Evolutionary conservation across 2,888 invertebrate genomes (phyloP).

Genomic region (Lasioglossum marginatum): DNA sequence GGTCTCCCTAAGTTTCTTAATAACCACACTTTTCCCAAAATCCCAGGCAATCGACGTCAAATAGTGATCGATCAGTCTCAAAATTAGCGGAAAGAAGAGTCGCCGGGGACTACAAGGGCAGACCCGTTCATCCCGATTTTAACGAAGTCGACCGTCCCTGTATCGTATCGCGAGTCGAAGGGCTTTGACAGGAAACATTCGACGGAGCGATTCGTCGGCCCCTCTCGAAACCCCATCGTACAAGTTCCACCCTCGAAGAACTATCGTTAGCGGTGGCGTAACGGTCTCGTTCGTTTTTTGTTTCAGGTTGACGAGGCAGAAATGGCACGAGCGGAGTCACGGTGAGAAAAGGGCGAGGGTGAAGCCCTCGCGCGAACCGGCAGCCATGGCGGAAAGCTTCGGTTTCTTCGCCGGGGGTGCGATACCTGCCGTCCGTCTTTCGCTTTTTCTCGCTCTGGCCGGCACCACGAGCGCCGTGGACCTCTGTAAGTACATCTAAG

Average conservation of each 20-base stretch:
- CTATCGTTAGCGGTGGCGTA: conserved; percentile 55
- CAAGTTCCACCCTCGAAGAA: neutral
- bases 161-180: conserved; percentile 31
- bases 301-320: conserved; percentile 77
- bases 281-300: conserved; percentile 62
- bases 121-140: neutral
- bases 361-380: conserved; percentile 79
- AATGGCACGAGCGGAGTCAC: conserved; percentile 77
- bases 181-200: conserved; percentile 40
- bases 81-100: neutral
- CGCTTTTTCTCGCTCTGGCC: conserved; percentile 70
- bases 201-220: conserved; percentile 41
- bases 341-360: conserved; percentile 81
- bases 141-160: conserved; percentile 48
- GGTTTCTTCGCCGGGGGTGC: conserved; percentile 77
- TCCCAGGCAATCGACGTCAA: neutral
- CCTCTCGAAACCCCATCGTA: conserved; percentile 21
- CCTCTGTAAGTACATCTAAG: conserved; percentile 76
- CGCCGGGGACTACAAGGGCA: neutral
- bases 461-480: conserved; percentile 77
- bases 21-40: neutral
- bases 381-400: conserved; percentile 79
- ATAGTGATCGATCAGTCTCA: neutral
- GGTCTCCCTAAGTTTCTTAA: too few species aligned
- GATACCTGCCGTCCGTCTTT: conserved; percentile 76